Evolutionary conservation across 2,113 vertebrate genomes (phyloP).

Genomic region (Ptychochromis oligacanthus): DNA sequence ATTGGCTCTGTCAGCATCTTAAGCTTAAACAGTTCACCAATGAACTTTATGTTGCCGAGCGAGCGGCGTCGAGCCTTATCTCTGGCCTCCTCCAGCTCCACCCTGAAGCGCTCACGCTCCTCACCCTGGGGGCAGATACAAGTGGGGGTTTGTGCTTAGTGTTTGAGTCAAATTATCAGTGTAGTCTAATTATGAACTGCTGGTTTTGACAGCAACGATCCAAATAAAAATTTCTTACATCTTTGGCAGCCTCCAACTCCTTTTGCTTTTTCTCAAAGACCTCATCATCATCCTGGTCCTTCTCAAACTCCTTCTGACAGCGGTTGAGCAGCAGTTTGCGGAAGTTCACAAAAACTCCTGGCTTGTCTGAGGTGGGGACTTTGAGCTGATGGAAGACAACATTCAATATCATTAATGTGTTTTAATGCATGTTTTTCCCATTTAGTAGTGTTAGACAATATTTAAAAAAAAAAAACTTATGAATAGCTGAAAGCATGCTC

Average conservation of each 20-base stretch:
- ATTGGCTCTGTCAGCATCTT: slow-evolving; percentile 99
- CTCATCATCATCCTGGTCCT: slow-evolving; percentile 95
- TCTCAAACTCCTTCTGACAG: slow-evolving; percentile 99
- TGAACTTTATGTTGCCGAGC: slow-evolving; percentile 97
- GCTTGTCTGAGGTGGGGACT: slow-evolving; percentile 93
- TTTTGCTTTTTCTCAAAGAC: slow-evolving; percentile 98
- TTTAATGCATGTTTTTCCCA: not conserved
- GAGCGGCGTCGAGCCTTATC: slow-evolving; percentile 93
- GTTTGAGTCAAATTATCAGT: not conserved
- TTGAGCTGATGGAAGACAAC: slow-evolving; percentile 84
- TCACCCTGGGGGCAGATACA: slow-evolving; percentile 73
- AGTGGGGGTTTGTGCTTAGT: not conserved
- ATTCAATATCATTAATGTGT: not conserved
- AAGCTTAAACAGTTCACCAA: slow-evolving; percentile 96
- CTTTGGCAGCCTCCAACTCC: slow-evolving; percentile 89
- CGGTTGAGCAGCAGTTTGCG: slow-evolving; percentile 96
- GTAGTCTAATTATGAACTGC: not conserved
- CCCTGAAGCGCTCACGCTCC: slow-evolving; percentile 89
- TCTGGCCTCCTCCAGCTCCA: slow-evolving; percentile 87
- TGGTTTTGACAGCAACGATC: not conserved
- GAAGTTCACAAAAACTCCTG: slow-evolving; percentile 92
- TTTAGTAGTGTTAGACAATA: not conserved
- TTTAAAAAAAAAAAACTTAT: too few relatives aligned
- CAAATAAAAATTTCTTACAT: slow-evolving; percentile 72
- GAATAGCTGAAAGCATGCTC: not conserved